A percentile compares a stretch with the other conserved stretches of the same genome.
These are phyloP conservation scores for Pachymerium ferrugineum DNA, from an alignment of 2,888 invertebrate species.

Conservation along the genomic window DNA sequence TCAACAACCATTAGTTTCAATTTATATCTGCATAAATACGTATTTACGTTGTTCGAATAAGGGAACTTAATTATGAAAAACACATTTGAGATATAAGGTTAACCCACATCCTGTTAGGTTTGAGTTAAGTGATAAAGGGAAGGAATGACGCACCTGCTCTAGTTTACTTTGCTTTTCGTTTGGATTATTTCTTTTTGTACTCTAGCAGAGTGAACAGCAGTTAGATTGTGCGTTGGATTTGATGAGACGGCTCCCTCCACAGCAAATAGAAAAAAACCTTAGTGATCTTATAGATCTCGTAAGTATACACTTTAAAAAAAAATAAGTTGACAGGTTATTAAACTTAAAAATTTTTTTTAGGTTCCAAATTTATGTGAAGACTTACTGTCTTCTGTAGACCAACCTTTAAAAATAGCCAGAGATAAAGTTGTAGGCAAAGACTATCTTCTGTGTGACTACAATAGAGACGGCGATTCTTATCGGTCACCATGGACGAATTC, in stretches of 20 bases:
- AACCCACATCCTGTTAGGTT: neutral
- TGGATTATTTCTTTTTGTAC: neutral
- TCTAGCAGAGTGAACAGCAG: slow-evolving; percentile 77
- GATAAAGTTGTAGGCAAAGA: slow-evolving; percentile 94
- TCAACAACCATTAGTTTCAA: too few species aligned
- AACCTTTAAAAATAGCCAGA: slow-evolving; percentile 90
- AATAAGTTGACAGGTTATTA: neutral
- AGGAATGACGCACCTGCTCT: neutral
- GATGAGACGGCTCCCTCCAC: slow-evolving; percentile 97
- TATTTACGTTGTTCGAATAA: too few species aligned
- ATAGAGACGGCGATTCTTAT: slow-evolving; percentile 97
- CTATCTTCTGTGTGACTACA: slow-evolving; percentile 97
- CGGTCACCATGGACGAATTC: slow-evolving; percentile 99
- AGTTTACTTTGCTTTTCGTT: neutral
- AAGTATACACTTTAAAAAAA: slow-evolving; percentile 39
- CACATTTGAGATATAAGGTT: neutral
- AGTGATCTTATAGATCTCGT: slow-evolving; percentile 91
- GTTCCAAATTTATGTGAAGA: slow-evolving; percentile 95
- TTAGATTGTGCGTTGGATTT: slow-evolving; percentile 98
- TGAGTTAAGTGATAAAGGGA: neutral
- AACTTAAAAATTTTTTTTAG: slow-evolving; percentile 40
- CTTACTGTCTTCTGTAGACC: slow-evolving; percentile 92
- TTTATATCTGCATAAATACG: too few species aligned
- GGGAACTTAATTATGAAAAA: neutral
- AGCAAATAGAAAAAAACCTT: slow-evolving; percentile 97